Evolutionary conservation across 2,888 invertebrate species (phyloP).

Genomic region (Nowickia ferox): DNA sequence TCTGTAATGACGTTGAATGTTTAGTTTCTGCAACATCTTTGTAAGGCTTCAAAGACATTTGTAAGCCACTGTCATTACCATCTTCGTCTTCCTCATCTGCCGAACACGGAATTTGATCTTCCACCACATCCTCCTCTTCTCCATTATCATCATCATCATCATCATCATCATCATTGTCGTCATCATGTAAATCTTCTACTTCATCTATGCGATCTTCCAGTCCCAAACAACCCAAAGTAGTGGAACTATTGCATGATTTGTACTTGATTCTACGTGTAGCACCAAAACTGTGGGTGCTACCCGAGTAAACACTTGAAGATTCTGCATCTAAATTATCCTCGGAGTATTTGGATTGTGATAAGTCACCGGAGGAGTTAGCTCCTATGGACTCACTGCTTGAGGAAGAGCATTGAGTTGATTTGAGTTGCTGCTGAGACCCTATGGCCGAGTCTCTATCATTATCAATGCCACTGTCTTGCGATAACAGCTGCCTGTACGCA

Average conservation of each 20-base stretch:
- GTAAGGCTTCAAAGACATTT: slow-evolving; percentile 60
- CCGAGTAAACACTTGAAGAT: slow-evolving; percentile 69
- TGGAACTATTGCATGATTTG: slow-evolving; percentile 76
- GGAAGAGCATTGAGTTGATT: slow-evolving; percentile 75
- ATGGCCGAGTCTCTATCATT: slow-evolving; percentile 75
- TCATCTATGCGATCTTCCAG: slow-evolving; percentile 80
- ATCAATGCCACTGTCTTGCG: slow-evolving; percentile 83
- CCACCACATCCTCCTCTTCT: slow-evolving; percentile 70
- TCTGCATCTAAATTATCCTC: slow-evolving; percentile 74
- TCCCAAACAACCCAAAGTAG: slow-evolving; percentile 78
- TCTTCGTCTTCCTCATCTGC: slow-evolving; percentile 72
- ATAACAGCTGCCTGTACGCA: slow-evolving; percentile 77
- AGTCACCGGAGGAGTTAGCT: slow-evolving; percentile 75
- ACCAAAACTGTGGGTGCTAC: slow-evolving; percentile 64
- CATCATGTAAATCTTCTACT: slow-evolving; percentile 77
- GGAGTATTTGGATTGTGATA: slow-evolving; percentile 73
- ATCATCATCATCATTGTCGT: slow-evolving; percentile 74
- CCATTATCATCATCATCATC: slow-evolving; percentile 62
- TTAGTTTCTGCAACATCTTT: slow-evolving; percentile 43
- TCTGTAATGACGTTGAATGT: slow-evolving; percentile 50
- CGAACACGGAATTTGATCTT: slow-evolving; percentile 45
- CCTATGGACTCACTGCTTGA: slow-evolving; percentile 80
- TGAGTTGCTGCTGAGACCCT: slow-evolving; percentile 73
- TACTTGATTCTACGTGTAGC: slow-evolving; percentile 77
- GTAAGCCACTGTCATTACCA: slow-evolving; percentile 65